Percentiles rank a stretch among this genome's conserved stretches.
Evolutionary conservation across 2,888 invertebrate genomes (phyloP).

Genomic region (Dryocosmus kuriphilus): DNA sequence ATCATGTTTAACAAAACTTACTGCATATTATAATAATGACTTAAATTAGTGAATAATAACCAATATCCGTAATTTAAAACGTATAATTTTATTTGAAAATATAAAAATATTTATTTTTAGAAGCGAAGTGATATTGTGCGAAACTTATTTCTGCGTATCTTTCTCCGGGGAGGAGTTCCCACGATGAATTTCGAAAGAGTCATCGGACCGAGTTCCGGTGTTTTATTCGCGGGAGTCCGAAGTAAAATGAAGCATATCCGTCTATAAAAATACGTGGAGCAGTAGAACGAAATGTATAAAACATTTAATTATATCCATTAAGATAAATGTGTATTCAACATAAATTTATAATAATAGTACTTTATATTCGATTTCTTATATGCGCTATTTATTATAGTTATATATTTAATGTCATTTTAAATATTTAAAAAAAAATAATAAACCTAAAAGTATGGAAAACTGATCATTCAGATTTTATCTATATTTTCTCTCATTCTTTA

Average conservation of each 20-base stretch:
- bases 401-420: no score
- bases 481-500: no score
- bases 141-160: background rate
- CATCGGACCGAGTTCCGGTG: slow-evolving; percentile 7
- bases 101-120: background rate
- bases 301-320: background rate
- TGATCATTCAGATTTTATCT: no score
- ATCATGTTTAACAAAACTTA: no score
- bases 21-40: no score
- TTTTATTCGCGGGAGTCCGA: slow-evolving; percentile 28
- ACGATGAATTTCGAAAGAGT: slow-evolving; percentile 33
- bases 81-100: background rate
- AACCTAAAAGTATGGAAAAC: no score
- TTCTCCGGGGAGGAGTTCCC: background rate
- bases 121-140: background rate
- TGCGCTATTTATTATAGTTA: no score
- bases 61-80: background rate
- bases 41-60: no score
- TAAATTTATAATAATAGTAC: no score
- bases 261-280: background rate
- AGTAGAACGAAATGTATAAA: background rate
- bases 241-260: background rate
- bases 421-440: no score
- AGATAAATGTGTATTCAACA: background rate
- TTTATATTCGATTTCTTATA: no score